Conservation (phyloP, 2,888 invertebrate species). For the Morinoia aosen region DNA sequence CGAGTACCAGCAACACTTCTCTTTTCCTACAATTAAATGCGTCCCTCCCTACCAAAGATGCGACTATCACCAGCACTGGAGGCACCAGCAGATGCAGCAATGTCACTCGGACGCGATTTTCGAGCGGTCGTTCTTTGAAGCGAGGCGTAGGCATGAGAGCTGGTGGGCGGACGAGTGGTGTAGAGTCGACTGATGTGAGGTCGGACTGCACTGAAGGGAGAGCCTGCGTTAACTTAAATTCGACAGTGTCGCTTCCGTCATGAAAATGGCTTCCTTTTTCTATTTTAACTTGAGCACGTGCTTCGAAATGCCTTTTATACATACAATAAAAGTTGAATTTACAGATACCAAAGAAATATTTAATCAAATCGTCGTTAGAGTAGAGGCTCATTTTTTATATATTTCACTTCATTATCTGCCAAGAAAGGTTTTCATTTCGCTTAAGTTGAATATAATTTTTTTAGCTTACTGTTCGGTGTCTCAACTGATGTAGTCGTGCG, state of each 20-base stretch:
- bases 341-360: not conserved
- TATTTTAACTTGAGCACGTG: not conserved
- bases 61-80: not conserved
- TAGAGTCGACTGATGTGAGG: not conserved
- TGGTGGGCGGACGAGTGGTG: not conserved
- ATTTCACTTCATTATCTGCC: not conserved
- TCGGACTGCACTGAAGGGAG: not conserved
- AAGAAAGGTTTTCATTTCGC: not conserved
- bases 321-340: not conserved
- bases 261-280: conserved; percentile 30
- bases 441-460: not conserved
- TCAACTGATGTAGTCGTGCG: not conserved
- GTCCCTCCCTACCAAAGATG: not conserved
- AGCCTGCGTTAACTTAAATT: not conserved
- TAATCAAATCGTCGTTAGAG: not conserved
- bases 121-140: not conserved
- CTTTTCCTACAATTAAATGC: not conserved
- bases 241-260: not conserved
- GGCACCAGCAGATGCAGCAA: not conserved
- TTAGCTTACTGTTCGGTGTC: not conserved
- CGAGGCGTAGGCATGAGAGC: not conserved
- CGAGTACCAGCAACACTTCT: not conserved
- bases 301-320: not conserved
- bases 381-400: not conserved
- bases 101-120: not conserved